phyloP scores from a whole-genome alignment of 2,797 vertebrate genomes.

The Urophycis tenuis region DNA sequence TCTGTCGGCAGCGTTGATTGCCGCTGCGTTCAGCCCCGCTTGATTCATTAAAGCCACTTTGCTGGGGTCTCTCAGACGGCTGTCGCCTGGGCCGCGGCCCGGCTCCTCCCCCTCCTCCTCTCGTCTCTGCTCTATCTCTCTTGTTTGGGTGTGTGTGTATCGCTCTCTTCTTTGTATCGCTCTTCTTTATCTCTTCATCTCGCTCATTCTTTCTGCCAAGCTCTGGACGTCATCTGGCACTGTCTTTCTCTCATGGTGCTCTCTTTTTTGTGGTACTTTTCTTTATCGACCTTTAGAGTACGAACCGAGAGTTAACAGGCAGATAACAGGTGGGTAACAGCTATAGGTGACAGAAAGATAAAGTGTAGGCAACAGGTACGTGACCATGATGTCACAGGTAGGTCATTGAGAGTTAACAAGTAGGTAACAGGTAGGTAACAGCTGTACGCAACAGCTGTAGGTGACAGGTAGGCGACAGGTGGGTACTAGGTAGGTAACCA shows the following conservation, averaged over 20 bases:
- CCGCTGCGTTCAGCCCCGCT: background rate
- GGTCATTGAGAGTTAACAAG: background rate
- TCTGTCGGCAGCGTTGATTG: background rate
- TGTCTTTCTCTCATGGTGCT: background rate
- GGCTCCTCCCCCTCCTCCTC: background rate
- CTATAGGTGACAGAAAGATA: background rate
- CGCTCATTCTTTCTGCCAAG: background rate
- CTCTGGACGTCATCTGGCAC: background rate
- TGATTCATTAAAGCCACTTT: background rate
- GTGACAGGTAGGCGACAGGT: too few species aligned
- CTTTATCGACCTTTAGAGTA: too few species aligned
- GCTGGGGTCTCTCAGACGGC: background rate
- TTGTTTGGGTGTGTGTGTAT: background rate
- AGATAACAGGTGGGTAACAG: conserved; percentile 44
- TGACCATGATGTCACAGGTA: too few species aligned
- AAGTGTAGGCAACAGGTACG: conserved; percentile 53
- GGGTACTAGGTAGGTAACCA: background rate
- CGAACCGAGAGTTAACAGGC: too few species aligned
- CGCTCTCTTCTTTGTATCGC: background rate
- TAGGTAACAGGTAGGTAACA: conserved; percentile 63
- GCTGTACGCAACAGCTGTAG: conserved; percentile 18
- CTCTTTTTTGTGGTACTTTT: too few species aligned
- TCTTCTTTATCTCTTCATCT: background rate
- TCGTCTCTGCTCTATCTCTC: background rate
- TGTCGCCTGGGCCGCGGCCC: background rate